Evolutionary conservation across 92 coral and sea anemone species (phyloP).

Genomic region (Siderastrea radians): DNA sequence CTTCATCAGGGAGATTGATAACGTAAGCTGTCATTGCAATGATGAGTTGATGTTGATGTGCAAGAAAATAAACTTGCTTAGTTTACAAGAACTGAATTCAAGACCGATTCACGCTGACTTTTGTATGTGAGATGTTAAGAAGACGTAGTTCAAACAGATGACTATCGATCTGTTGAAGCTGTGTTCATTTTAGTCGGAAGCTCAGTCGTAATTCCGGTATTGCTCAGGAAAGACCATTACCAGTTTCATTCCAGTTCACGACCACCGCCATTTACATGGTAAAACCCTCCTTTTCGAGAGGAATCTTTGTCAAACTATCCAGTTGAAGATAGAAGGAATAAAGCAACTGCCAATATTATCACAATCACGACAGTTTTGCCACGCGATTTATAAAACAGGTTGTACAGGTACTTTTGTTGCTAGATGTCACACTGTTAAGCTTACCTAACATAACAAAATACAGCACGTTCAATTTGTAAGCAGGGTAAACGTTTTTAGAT

Average conservation of each 20-base stretch:
- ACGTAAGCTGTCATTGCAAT: constrained; percentile 28
- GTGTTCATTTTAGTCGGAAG: too few relatives aligned
- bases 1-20: constrained; percentile 9
- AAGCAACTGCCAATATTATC: neutral
- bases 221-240: neutral
- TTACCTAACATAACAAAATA: neutral
- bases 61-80: too few relatives aligned
- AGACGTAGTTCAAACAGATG: too few relatives aligned
- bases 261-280: neutral
- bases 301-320: neutral
- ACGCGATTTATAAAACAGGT: constrained; percentile 12
- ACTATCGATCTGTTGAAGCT: too few relatives aligned
- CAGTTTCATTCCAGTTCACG: neutral
- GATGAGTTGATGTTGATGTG: too few relatives aligned
- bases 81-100: too few relatives aligned
- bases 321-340: neutral
- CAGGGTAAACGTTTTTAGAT: too few relatives aligned
- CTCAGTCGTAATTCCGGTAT: neutral
- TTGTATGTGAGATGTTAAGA: too few relatives aligned
- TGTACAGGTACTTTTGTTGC: constrained; percentile 10
- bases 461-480: neutral
- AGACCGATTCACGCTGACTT: too few relatives aligned
- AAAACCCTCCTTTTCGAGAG: neutral
- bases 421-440: neutral
- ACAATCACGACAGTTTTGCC: neutral